Percentiles rank a stretch among this genome's conserved stretches.
These are phyloP conservation scores for Neoitamus cyanurus DNA, from an alignment of 2,888 invertebrate species.

Conservation along the genomic window DNA sequence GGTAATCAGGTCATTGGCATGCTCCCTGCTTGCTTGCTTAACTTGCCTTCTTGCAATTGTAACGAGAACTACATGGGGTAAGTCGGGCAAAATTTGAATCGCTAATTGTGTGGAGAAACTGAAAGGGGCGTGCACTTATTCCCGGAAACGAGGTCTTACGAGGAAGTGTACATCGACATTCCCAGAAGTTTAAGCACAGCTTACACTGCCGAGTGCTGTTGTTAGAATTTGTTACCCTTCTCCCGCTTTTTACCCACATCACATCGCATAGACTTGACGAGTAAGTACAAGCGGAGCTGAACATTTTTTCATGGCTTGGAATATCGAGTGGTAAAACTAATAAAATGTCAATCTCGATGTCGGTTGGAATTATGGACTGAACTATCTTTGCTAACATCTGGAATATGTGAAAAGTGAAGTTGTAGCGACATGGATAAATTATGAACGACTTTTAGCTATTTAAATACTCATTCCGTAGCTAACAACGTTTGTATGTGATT, in stretches of 20 bases:
- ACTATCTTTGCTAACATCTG: too few species aligned
- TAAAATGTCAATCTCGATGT: too few species aligned
- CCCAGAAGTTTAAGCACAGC: not conserved
- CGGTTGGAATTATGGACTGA: too few species aligned
- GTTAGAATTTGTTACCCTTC: not conserved
- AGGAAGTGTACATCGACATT: not conserved
- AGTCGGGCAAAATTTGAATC: not conserved
- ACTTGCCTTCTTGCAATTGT: not conserved
- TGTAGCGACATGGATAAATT: too few species aligned
- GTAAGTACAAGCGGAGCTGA: not conserved
- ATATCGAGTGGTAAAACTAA: too few species aligned
- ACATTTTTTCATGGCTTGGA: not conserved
- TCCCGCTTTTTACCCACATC: not conserved
- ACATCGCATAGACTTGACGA: not conserved
- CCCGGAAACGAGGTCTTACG: not conserved
- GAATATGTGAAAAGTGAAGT: too few species aligned
- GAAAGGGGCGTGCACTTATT: not conserved
- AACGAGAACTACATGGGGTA: not conserved
- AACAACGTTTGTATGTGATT: too few species aligned
- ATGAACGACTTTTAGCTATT: too few species aligned
- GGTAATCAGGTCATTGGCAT: conserved; percentile 29
- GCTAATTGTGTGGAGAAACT: not conserved
- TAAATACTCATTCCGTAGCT: too few species aligned
- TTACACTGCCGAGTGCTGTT: not conserved
- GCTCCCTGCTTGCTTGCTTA: not conserved